Base-by-base conservation (phyloP, 2,797 vertebrate genomes). In the Myotis daubentonii region DNA sequence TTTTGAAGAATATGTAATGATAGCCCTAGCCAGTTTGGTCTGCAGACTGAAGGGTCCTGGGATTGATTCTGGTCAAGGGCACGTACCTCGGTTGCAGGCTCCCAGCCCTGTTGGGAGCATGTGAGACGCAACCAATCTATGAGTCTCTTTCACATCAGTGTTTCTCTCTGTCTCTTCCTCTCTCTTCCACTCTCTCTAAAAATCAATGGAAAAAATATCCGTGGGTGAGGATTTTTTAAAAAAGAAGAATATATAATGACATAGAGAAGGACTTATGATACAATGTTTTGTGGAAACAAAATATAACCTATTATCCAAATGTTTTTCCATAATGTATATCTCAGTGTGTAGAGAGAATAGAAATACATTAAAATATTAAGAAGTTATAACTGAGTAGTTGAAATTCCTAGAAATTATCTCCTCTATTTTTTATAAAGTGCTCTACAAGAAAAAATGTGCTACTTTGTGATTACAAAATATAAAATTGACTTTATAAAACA, bases 401-500 rank as follows among this genome's bases (percentile, higher is more conserved):
- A 55, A 95, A 91, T 92, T 87, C 93, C n/a, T 53, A 5, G 20
- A 91, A 87, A 55, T 66, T 49, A 82, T 90, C 36, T 71, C 33
- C 8, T 94, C 30, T 70, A 83, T 38, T 60, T 93, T 92, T 92
- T 87, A 36, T 68, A 70, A 84, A 95, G 74, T 47, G 7, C 33
- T 93, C 28, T 81, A 36, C 5, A 87, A 76, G 16, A 44, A 17
- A 78, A 94, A 89, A 49, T 70, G 0, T 80, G 8, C 62, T 84
- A 44, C 92, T 92, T 93, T 83, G 38, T 82, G 41, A 87, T 71
- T 84, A 57, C 0, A 82, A 92, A 93, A 84, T 87, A 76, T n/a
- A 81, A 95, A 88, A 83, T 33, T 30, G 38, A 87, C 85, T 90
- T 71, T 85, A 60, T 83, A 87, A 95, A 82, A 22, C 15, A 87